Percentiles rank a stretch among this genome's conserved stretches.
These are phyloP conservation scores for Suillia variegata DNA, from an alignment of 2,888 invertebrate genomes.

Conservation along the genomic window DNA sequence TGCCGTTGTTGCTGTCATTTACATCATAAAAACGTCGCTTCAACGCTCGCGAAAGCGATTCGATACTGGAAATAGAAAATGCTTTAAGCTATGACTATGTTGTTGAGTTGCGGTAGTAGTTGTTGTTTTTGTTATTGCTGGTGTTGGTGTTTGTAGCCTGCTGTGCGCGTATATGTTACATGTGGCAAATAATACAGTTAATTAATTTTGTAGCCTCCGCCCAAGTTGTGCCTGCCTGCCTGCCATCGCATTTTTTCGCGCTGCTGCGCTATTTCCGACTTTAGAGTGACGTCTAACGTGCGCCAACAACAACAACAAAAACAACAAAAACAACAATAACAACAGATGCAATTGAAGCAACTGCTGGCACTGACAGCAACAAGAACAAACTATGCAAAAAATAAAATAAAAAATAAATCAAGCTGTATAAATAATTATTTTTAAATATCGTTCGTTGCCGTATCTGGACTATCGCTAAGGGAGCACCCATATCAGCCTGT, in stretches of 20 bases:
- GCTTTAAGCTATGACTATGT: neutral
- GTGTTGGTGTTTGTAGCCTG: neutral
- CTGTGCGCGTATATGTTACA: neutral
- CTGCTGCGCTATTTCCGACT: neutral
- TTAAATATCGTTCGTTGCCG: neutral
- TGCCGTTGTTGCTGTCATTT: slow-evolving; percentile 15
- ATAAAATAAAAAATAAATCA: neutral
- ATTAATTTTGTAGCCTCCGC: neutral
- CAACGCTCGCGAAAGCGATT: neutral
- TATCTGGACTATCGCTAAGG: neutral
- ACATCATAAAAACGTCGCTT: slow-evolving; percentile 16
- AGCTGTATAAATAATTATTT: slow-evolving; percentile 5
- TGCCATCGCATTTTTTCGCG: neutral
- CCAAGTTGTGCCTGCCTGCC: neutral
- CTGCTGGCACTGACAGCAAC: neutral
- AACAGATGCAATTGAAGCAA: neutral
- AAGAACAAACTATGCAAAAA: neutral
- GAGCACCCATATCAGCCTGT: neutral
- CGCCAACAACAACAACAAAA: neutral
- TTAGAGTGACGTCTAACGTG: slow-evolving; percentile 4
- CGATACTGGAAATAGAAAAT: neutral
- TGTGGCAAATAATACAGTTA: neutral
- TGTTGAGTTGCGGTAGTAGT: neutral
- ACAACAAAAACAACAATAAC: neutral
- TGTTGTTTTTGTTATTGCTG: neutral